Conservation (phyloP, 2,113 vertebrate genomes). For the Chlorodrepanis virens region DNA sequence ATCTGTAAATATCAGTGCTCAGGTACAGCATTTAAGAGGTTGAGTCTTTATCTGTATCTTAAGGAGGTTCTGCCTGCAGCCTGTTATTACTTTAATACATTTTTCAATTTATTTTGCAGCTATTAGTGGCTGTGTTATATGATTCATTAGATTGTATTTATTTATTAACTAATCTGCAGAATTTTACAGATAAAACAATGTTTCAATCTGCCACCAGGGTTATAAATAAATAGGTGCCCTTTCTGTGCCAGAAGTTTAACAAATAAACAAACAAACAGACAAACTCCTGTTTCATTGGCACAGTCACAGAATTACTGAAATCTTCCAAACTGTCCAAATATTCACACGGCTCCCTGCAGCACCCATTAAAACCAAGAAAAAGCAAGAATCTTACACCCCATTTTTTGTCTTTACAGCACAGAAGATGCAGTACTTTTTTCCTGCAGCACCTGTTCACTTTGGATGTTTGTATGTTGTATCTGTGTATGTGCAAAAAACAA, state of each 20-base stretch:
- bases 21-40: background rate
- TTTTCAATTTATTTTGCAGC: background rate
- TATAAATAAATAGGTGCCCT: conserved; percentile 37
- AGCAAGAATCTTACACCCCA: background rate
- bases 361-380: background rate
- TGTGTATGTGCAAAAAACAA: background rate
- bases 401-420: background rate
- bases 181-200: conserved; percentile 31
- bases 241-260: conserved; percentile 28
- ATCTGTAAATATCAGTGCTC: background rate
- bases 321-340: background rate
- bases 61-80: background rate
- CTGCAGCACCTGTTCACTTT: background rate
- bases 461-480: background rate
- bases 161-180: conserved; percentile 32
- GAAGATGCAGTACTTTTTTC: background rate
- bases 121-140: background rate
- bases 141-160: conserved; percentile 27
- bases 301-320: background rate
- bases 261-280: conserved; percentile 11
- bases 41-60: background rate
- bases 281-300: background rate
- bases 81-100: background rate
- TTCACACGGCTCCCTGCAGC: background rate
- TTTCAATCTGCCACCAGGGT: background rate